Percentiles rank a stretch among this genome's conserved stretches.
phyloP scores from a whole-genome alignment of 2,888 invertebrate genomes.

The Pristionchus exspectatus region DNA sequence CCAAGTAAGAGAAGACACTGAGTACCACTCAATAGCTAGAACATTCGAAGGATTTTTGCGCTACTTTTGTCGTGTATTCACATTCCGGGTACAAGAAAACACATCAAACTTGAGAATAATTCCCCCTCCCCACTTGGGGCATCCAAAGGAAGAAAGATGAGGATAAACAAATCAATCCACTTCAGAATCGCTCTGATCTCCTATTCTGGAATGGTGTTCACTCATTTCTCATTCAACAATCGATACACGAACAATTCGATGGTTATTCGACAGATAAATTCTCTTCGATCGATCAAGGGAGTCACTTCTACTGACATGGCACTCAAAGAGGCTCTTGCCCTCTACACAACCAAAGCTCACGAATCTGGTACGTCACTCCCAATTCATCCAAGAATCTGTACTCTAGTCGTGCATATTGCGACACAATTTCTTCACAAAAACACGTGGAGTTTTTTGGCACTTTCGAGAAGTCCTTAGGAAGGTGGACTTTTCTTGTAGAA shows the following conservation, averaged over 20 bases:
- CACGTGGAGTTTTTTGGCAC: conserved; percentile 20
- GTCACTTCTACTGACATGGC: conserved; percentile 75
- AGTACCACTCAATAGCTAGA: neutral
- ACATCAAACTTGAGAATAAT: neutral
- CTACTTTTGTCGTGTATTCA: neutral
- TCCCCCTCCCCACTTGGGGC: neutral
- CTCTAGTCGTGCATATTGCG: neutral
- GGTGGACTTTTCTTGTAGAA: neutral
- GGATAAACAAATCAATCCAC: neutral
- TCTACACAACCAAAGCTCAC: conserved; percentile 67
- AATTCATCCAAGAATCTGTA: neutral
- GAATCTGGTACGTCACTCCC: conserved; percentile 56
- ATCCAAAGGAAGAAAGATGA: neutral
- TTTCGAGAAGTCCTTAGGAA: neutral
- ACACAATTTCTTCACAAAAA: neutral
- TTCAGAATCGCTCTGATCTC: conserved; percentile 73
- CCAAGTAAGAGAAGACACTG: conserved; percentile 60
- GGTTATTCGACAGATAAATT: conserved; percentile 69
- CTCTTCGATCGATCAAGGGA: conserved; percentile 73
- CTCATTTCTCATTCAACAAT: conserved; percentile 76
- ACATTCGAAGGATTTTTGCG: neutral
- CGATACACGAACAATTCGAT: conserved; percentile 72
- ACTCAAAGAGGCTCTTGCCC: conserved; percentile 69
- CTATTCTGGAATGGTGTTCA: conserved; percentile 72
- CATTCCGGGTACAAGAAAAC: neutral